Conservation (phyloP, 2,888 invertebrate genomes). For the Bugulina stolonifera region DNA sequence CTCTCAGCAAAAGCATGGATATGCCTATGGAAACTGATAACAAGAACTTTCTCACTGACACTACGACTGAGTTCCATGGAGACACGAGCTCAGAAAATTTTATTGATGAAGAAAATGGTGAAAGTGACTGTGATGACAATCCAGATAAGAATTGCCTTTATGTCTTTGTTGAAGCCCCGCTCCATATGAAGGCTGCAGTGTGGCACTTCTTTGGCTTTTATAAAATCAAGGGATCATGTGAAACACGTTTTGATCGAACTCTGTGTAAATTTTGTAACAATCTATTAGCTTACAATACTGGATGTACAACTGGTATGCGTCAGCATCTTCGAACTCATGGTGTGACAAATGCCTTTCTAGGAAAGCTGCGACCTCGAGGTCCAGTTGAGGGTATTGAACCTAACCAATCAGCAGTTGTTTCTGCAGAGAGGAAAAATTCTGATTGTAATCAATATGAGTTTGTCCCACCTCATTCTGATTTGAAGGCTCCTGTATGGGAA, state of each 20-base stretch:
- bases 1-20: too few relatives aligned
- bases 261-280: background rate
- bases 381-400: too few relatives aligned
- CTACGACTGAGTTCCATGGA: too few relatives aligned
- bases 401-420: too few relatives aligned
- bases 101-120: too few relatives aligned
- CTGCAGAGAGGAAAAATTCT: too few relatives aligned
- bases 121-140: too few relatives aligned
- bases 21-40: too few relatives aligned
- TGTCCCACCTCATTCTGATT: background rate
- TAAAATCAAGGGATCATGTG: background rate
- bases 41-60: too few relatives aligned
- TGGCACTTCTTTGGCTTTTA: constrained; percentile 18
- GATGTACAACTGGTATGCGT: background rate
- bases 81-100: too few relatives aligned
- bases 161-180: background rate
- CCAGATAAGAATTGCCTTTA: too few relatives aligned
- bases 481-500: background rate
- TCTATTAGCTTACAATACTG: too few relatives aligned
- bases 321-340: background rate
- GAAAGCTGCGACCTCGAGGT: background rate
- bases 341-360: background rate
- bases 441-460: background rate
- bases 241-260: background rate
- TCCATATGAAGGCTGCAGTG: background rate